A percentile compares a stretch with the other conserved stretches of the same genome.
Conservation (phyloP, 2,797 vertebrate genomes). For the Diplodus sargus region DNA sequence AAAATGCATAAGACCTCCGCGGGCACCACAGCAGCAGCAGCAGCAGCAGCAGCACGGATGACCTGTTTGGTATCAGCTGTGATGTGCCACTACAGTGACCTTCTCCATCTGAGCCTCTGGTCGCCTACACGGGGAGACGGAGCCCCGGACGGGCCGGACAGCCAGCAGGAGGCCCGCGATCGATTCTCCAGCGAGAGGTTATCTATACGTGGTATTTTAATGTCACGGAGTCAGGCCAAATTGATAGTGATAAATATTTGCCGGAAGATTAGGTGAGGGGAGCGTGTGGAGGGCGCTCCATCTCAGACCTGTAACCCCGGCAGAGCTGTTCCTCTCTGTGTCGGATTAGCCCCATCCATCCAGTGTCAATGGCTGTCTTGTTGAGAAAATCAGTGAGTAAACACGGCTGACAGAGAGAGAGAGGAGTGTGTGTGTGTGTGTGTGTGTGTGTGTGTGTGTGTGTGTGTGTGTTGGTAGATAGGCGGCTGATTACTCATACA, state of each 20-base stretch:
- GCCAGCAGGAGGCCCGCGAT: constrained; percentile 67
- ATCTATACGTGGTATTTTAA: constrained; percentile 87
- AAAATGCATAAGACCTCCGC: constrained; percentile 60
- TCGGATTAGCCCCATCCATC: constrained; percentile 99
- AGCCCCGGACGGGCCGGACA: constrained; percentile 41
- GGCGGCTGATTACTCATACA: constrained; percentile 97
- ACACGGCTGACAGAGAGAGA: constrained; percentile 94
- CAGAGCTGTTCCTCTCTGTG: constrained; percentile 94
- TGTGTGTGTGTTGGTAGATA: constrained; percentile 70
- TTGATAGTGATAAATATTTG: constrained; percentile 99
- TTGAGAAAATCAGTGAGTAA: constrained; percentile 99
- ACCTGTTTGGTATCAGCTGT: constrained; percentile 71
- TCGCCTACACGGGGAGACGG: constrained; percentile 57
- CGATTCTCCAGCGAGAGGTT: constrained; percentile 87
- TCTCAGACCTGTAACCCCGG: constrained; percentile 96
- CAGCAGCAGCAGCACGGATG: constrained; percentile 58
- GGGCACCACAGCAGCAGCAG: constrained; percentile 29
- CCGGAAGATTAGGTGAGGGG: constrained; percentile 98
- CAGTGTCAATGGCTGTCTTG: constrained; percentile 99
- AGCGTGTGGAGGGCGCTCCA: constrained; percentile 90
- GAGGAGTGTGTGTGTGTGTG: constrained; percentile 15
- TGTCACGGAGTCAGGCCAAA: constrained; percentile 87
- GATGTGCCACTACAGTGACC: constrained; percentile 73
- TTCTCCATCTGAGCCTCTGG: constrained; percentile 71
- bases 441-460: constrained; percentile 25